These are phyloP conservation scores for Baronia brevicornis DNA, from an alignment of 2,888 invertebrate genomes.

Conservation along the genomic window DNA sequence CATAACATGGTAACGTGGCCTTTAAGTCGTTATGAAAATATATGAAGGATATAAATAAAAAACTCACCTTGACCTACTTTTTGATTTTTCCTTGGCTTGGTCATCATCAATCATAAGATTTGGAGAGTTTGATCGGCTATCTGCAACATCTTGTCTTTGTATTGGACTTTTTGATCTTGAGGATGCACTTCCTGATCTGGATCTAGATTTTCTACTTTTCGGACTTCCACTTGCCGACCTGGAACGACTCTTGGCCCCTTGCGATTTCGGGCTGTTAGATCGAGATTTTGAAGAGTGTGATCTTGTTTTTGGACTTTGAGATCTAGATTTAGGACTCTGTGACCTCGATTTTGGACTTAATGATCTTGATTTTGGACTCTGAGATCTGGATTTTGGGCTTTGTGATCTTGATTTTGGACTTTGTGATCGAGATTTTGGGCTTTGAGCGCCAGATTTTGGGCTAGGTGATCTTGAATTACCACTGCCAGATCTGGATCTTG, in stretches of 20 bases:
- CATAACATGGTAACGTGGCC: no score
- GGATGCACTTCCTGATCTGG: conserved; percentile 42
- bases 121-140: conserved; percentile 70
- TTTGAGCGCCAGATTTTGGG: conserved; percentile 33
- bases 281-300: conserved; percentile 30
- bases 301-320: conserved; percentile 34
- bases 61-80: conserved; percentile 55
- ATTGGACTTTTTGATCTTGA: conserved; percentile 52
- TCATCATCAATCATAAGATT: conserved; percentile 71
- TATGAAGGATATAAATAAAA: conserved; percentile 5
- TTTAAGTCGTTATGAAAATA: no score
- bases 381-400: conserved; percentile 39
- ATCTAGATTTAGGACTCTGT: conserved; percentile 41
- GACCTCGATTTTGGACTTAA: conserved; percentile 31
- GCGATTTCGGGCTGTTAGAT: conserved; percentile 35
- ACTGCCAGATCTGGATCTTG: conserved; percentile 29
- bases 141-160: conserved; percentile 44
- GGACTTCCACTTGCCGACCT: conserved; percentile 65
- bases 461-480: conserved; percentile 40
- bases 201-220: conserved; percentile 42
- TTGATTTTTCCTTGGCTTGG: conserved; percentile 50
- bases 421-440: conserved; percentile 38
- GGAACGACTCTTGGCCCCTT: conserved; percentile 41
- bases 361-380: conserved; percentile 42
- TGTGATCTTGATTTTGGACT: conserved; percentile 49